These are phyloP conservation scores for Ailuropoda melanoleuca DNA, from an alignment of 2,113 vertebrate species.

Conservation along the genomic window DNA sequence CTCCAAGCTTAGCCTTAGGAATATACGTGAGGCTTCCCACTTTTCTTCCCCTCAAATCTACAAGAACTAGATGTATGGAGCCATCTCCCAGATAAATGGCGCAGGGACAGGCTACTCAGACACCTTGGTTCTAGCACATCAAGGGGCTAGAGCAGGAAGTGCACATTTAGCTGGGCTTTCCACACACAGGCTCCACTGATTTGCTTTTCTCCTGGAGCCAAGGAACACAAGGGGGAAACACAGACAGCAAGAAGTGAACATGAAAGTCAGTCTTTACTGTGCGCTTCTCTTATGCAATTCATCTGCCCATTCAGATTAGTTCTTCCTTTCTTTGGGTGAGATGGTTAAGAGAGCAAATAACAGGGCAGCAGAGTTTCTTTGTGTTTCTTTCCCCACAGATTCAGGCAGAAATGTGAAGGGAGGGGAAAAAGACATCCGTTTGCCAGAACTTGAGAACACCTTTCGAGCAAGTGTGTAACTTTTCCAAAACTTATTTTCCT, in stretches of 20 bases:
- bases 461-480: not conserved
- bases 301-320: fast-evolving
- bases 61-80: not conserved
- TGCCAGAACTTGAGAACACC: not conserved
- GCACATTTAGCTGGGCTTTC: not conserved
- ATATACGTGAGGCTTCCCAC: too few relatives aligned
- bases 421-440: not conserved
- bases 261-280: not conserved
- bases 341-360: not conserved
- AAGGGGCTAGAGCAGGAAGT: not conserved
- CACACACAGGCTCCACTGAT: fast-evolving
- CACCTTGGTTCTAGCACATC: fast-evolving
- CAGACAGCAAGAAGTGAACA: fast-evolving
- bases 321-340: not conserved
- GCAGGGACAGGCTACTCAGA: fast-evolving
- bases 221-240: fast-evolving
- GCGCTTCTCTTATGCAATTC: fast-evolving
- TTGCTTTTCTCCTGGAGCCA: not conserved
- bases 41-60: not conserved
- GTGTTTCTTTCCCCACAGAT: not conserved
- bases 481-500: not conserved
- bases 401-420: not conserved
- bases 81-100: not conserved
- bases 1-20: not conserved
- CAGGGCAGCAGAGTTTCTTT: not conserved